These are phyloP conservation scores for Caenorhabditis angaria DNA, from an alignment of 2,888 invertebrate genomes.

Conservation along the genomic window DNA sequence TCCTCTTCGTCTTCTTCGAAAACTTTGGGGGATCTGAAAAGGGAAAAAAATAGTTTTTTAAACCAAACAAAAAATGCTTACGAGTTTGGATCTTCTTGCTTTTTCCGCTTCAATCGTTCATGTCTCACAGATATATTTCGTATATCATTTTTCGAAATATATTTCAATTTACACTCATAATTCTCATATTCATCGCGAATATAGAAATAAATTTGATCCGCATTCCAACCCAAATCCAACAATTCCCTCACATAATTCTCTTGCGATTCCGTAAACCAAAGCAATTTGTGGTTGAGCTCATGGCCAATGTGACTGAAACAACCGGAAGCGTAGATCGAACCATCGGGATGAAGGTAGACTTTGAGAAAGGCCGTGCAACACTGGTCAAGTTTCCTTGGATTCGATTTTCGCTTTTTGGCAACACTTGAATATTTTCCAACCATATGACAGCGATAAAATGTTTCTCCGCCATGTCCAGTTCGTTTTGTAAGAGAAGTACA, in stretches of 20 bases:
- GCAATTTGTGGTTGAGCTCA: slow-evolving; percentile 32
- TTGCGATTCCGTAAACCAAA: slow-evolving; percentile 43
- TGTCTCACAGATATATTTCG: slow-evolving; percentile 12
- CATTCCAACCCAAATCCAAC: slow-evolving; percentile 24
- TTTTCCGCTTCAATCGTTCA: not conserved
- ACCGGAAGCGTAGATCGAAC: slow-evolving; percentile 16
- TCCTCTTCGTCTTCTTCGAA: slow-evolving; percentile 3
- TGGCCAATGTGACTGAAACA: slow-evolving; percentile 45
- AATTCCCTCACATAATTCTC: slow-evolving; percentile 39
- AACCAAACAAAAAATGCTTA: not conserved
- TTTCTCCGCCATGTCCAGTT: slow-evolving; percentile 42
- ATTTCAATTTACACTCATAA: slow-evolving; percentile 39
- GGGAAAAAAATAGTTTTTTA: not conserved
- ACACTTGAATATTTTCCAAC: slow-evolving; percentile 42
- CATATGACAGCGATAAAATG: slow-evolving; percentile 30
- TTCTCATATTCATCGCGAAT: slow-evolving; percentile 31
- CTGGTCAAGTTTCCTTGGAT: slow-evolving; percentile 41
- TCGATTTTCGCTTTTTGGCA: slow-evolving; percentile 35
- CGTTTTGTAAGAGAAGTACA: slow-evolving; percentile 40
- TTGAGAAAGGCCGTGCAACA: slow-evolving; percentile 40
- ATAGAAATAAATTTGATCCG: slow-evolving; percentile 33
- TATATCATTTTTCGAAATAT: slow-evolving; percentile 42
- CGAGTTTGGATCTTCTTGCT: not conserved
- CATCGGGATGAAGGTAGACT: slow-evolving; percentile 12
- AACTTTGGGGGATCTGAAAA: not conserved